Evolutionary conservation across 2,797 vertebrate genomes (phyloP).

Genomic region (Mus spretus): DNA sequence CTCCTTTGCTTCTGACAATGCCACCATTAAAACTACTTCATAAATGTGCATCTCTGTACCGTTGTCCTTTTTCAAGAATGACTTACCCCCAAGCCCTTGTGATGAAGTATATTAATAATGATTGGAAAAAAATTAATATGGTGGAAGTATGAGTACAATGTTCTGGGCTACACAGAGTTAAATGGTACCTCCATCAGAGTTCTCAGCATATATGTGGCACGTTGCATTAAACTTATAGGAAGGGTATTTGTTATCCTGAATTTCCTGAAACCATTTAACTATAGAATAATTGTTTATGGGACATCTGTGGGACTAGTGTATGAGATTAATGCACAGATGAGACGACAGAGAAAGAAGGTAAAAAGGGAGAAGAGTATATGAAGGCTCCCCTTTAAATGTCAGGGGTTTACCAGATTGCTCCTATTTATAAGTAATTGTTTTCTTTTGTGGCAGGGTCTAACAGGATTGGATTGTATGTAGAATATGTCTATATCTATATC

Average conservation of each 20-base stretch:
- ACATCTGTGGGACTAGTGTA: slow-evolving; percentile 33
- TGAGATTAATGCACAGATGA: background rate
- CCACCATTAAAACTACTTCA: background rate
- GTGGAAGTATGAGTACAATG: background rate
- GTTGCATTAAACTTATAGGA: slow-evolving; percentile 45
- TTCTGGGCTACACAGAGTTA: background rate
- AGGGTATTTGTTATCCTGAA: slow-evolving; percentile 14
- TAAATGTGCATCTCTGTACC: background rate
- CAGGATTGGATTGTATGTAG: background rate
- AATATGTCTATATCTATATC: no score
- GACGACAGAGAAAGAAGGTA: background rate
- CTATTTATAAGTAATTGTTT: background rate
- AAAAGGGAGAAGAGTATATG: background rate
- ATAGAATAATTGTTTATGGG: background rate
- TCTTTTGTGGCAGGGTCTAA: background rate
- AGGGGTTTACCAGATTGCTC: background rate
- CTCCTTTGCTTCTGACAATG: background rate
- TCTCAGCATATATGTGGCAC: background rate
- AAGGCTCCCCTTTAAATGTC: background rate
- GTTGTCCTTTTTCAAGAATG: background rate
- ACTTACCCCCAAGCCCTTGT: background rate
- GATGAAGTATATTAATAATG: slow-evolving; percentile 5
- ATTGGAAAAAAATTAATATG: slow-evolving; percentile 3
- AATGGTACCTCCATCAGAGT: background rate
- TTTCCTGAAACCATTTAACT: slow-evolving; percentile 56